Conservation (phyloP, 2,888 invertebrate genomes). For the Sceliomorpha sp. region DNA sequence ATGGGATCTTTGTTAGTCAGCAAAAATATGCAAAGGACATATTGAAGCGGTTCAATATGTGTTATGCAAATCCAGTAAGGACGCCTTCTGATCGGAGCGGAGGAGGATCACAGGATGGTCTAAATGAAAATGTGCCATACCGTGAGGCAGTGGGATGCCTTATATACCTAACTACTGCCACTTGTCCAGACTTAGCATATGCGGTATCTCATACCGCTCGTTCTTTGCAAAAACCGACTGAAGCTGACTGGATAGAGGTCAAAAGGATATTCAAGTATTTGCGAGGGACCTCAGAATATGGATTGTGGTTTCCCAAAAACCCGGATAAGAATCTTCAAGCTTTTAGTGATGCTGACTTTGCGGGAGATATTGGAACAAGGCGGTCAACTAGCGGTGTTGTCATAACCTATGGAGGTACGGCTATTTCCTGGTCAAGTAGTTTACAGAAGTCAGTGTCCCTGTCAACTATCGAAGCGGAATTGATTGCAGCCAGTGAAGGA, state of each 20-base stretch:
- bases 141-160: conserved; percentile 45
- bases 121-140: conserved; percentile 9
- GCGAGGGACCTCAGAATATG: conserved; percentile 27
- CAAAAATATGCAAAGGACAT: conserved; percentile 18
- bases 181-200: conserved; percentile 49
- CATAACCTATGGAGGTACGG: conserved; percentile 25
- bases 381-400: conserved; percentile 41
- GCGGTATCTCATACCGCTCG: conserved; percentile 37
- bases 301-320: neutral
- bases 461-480: conserved; percentile 34
- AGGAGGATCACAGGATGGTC: conserved; percentile 1
- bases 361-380: conserved; percentile 30
- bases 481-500: conserved; percentile 47
- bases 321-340: neutral
- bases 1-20: conserved; percentile 21
- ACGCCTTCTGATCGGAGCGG: conserved; percentile 8
- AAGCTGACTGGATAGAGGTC: conserved; percentile 38
- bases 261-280: conserved; percentile 48
- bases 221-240: conserved; percentile 26
- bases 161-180: conserved; percentile 30
- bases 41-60: conserved; percentile 28
- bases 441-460: conserved; percentile 43
- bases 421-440: conserved; percentile 42
- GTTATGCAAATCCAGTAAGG: conserved; percentile 16
- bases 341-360: conserved; percentile 44